phyloP scores from a whole-genome alignment of 1,140 invertebrate species.

The Lepidurus couesii region DNA sequence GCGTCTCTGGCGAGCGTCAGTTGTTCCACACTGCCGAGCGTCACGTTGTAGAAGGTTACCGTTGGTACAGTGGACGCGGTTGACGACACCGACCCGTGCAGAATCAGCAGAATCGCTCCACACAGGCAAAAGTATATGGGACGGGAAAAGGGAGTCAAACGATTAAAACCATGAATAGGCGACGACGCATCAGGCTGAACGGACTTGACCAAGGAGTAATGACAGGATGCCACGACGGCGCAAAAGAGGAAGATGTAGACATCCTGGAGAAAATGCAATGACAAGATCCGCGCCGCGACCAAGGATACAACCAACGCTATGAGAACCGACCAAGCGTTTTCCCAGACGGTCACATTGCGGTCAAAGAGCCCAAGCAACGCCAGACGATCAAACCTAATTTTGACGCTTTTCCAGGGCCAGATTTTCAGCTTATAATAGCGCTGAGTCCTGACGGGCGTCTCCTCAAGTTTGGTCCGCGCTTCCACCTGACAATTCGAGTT shows the following conservation, averaged over 20 bases:
- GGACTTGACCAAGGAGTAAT: constrained; percentile 96
- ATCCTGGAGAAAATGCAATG: constrained; percentile 81
- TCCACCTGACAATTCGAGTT: constrained; percentile 25
- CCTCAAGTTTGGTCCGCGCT: constrained; percentile 23
- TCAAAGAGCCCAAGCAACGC: constrained; percentile 88
- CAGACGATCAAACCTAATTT: constrained; percentile 81
- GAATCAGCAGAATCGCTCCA: constrained; percentile 62
- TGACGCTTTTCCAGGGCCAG: constrained; percentile 56
- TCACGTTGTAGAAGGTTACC: constrained; percentile 63
- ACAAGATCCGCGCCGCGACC: constrained; percentile 75
- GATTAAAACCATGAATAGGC: constrained; percentile 96
- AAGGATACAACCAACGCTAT: constrained; percentile 80
- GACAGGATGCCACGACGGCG: constrained; percentile 91
- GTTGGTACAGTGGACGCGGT: constrained; percentile 45
- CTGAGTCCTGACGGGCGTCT: constrained; percentile 51
- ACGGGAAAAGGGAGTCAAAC: constrained; percentile 83
- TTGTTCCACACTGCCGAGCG: constrained; percentile 60
- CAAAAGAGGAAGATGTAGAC: constrained; percentile 91
- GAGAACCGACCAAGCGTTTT: constrained; percentile 75
- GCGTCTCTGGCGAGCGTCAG: constrained; percentile 64
- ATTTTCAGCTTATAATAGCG: constrained; percentile 82
- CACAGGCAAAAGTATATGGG: constrained; percentile 93
- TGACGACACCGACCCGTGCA: constrained; percentile 52
- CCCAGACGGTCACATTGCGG: constrained; percentile 75
- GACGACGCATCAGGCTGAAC: constrained; percentile 98